Percentiles rank a stretch among this genome's conserved stretches.
Evolutionary conservation across 2,888 invertebrate genomes (phyloP).

Genomic region (Philaethria dido): DNA sequence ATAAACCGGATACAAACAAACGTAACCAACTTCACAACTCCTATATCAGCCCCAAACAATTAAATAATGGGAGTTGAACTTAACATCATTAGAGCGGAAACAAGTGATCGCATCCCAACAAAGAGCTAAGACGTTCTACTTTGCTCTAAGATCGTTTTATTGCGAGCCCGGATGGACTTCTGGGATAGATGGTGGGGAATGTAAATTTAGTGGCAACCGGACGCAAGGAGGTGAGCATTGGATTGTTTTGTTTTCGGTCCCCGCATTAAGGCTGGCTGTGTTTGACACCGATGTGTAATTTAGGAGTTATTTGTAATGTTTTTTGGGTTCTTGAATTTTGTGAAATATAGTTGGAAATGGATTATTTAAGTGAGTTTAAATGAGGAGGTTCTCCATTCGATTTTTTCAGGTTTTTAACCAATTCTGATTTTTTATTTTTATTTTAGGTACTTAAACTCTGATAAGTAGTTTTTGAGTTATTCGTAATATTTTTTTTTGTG

Average conservation of each 20-base stretch:
- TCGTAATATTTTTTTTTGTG: no score
- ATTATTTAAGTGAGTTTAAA: no score
- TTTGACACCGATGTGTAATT: conserved; percentile 55
- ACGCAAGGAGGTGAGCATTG: conserved; percentile 80
- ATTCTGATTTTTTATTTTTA: no score
- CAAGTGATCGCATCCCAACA: conserved; percentile 48
- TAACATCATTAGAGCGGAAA: conserved; percentile 46
- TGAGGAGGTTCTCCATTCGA: no score
- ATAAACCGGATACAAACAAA: conserved; percentile 8
- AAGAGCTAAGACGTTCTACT: conserved; percentile 73
- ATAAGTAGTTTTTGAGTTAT: no score
- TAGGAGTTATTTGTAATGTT: no score
- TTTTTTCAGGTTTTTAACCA: no score
- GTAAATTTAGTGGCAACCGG: conserved; percentile 82
- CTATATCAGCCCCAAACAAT: conserved; percentile 40
- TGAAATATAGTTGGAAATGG: no score
- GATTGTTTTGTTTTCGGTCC: conserved; percentile 80
- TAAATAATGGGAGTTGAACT: conserved; percentile 43
- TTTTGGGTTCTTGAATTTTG: no score
- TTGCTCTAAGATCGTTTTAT: conserved; percentile 81
- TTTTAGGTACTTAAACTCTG: no score
- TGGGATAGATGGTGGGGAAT: conserved; percentile 81
- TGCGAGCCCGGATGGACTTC: conserved; percentile 81
- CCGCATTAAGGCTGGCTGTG: conserved; percentile 64
- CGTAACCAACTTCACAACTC: conserved; percentile 14